Conservation (phyloP, 2,888 invertebrate genomes). For the Argyresthia albistria region DNA sequence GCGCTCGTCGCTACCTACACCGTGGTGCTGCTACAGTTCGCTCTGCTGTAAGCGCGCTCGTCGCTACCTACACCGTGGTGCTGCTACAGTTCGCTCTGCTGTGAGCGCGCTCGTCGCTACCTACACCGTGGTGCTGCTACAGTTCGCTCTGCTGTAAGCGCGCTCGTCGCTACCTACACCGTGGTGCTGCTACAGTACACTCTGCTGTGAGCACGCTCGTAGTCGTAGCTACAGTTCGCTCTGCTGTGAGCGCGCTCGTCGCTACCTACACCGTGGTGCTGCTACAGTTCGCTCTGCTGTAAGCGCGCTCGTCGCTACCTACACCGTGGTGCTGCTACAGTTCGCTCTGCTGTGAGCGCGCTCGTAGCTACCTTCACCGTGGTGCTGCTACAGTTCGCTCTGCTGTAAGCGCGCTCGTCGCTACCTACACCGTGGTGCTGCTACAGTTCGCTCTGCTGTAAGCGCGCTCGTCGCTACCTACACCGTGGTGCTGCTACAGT, state of each 20-base stretch:
- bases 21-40: conserved; percentile 26
- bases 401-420: conserved; percentile 14
- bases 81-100: not conserved
- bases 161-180: conserved; percentile 20
- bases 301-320: conserved; percentile 16
- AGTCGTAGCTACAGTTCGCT: too few species aligned
- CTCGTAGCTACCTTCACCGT: conserved; percentile 21
- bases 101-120: not conserved
- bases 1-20: conserved; percentile 20
- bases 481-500: too few species aligned
- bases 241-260: conserved; percentile 11
- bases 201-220: conserved; percentile 8
- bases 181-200: conserved; percentile 27
- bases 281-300: conserved; percentile 22
- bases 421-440: conserved; percentile 23
- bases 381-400: conserved; percentile 26
- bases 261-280: conserved; percentile 24
- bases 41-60: conserved; percentile 9
- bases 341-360: conserved; percentile 20
- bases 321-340: conserved; percentile 25
- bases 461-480: too few species aligned
- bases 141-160: conserved; percentile 4
- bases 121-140: too few species aligned
- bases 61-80: too few species aligned
- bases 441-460: conserved; percentile 23